Evolutionary conservation across 2,113 vertebrate genomes (phyloP).

Genomic region (Megalops atlanticus): DNA sequence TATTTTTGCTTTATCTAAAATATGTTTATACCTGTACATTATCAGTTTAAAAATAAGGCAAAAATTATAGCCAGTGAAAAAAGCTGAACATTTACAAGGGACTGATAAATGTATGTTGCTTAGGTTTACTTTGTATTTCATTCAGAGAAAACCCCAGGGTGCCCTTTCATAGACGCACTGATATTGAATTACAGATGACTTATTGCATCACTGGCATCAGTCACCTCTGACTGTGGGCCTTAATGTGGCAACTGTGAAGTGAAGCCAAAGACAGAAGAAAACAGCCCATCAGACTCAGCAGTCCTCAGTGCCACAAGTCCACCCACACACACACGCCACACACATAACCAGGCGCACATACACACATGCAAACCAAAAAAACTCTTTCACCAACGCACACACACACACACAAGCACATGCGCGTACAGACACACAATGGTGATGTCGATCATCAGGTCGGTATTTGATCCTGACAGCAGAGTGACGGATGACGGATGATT

Average conservation of each 20-base stretch:
- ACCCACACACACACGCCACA: neutral
- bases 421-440: too few relatives aligned
- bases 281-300: neutral
- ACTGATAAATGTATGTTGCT: neutral
- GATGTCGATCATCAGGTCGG: neutral
- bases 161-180: conserved; percentile 17
- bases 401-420: neutral
- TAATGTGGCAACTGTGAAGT: neutral
- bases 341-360: neutral
- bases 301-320: neutral
- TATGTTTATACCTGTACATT: too few relatives aligned
- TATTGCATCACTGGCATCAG: conserved; percentile 10
- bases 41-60: too few relatives aligned
- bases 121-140: neutral
- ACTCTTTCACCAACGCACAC: too few relatives aligned
- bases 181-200: conserved; percentile 22
- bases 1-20: too few relatives aligned
- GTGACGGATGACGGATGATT: too few relatives aligned
- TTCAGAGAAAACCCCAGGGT: neutral
- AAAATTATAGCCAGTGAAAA: too few relatives aligned
- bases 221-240: neutral
- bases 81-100: too few relatives aligned
- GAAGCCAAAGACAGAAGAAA: neutral
- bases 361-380: neutral
- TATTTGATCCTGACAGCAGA: neutral